Evolutionary conservation across 2,888 invertebrate genomes (phyloP), one percentile per base, ranked within the genome.

Genomic region (Barypeithes pellucidus): DNA sequence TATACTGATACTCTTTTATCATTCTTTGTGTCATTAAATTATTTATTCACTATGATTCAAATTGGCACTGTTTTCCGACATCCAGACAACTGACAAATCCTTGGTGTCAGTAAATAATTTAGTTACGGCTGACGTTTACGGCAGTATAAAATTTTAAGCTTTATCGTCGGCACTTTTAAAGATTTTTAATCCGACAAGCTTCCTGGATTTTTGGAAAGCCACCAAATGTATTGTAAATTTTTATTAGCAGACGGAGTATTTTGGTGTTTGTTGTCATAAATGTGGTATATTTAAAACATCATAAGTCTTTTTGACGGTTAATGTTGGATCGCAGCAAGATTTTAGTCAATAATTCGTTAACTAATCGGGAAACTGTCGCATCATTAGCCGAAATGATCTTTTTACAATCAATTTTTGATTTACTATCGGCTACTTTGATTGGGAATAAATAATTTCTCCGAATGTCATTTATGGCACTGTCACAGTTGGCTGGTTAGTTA

Each of bases 41-140:
- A 9, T 47, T 47, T 47, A 47, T 47, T 47, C 20, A 47, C 20
- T 18, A 8, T 11, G 20, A 20, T 20, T 20, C 9, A 20, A 20
- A 12, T 45, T 47, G 47, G 20, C 47, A 18, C 20, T 47, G 47
- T 66, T 66, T 66, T 54, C 22, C 22, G 4, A n/a, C 3, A 39
- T n/a, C 39, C 29, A 29, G 59, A 59, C 57, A 33, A 33, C 59
- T 45, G 45, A 67, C 45, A 39, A 67, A 67, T 47, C 45, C 41
- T 12, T 29, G 14, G 47, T 60, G 60, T 67, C 67, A 50, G 60
- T 45, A 50, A 67, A 67, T 60, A 67, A 60, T 67, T 67, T 33
- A 22, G 16, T 20, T n/a, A 20, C 39, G 59, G 1, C n/a, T n/a
- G 50, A 22, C 22, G 50, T 24, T 50, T 22, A 24, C 12, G 11